Percentiles rank a stretch among this genome's conserved stretches.
Evolutionary conservation across 2,113 vertebrate species (phyloP).

Genomic region (Nicator chloris): DNA sequence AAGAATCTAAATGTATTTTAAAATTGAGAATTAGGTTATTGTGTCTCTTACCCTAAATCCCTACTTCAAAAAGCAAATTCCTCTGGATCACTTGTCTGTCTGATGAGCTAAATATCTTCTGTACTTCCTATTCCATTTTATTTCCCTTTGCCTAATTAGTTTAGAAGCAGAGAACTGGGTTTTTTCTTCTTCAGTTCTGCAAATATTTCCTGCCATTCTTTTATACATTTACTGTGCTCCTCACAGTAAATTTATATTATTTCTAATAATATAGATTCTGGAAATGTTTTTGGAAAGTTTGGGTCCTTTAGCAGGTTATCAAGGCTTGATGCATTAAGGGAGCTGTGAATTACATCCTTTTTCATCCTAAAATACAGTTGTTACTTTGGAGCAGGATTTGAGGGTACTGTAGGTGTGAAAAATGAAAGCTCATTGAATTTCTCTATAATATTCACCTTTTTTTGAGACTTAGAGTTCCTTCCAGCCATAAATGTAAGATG

Average conservation of each 20-base stretch:
- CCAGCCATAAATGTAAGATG: background rate
- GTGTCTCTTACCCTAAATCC: background rate
- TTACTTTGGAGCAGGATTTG: background rate
- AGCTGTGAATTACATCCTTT: background rate
- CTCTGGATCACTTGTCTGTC: background rate
- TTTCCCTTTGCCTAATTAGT: background rate
- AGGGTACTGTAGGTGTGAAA: background rate
- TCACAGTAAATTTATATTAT: too few relatives aligned
- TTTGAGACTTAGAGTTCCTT: background rate
- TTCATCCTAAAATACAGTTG: background rate
- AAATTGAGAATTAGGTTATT: background rate
- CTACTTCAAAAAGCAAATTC: background rate
- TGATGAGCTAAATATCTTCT: background rate
- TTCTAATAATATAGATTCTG: too few relatives aligned
- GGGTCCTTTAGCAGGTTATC: background rate
- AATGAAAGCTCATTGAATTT: background rate
- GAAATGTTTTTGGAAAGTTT: background rate
- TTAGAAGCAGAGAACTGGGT: background rate
- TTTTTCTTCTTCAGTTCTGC: background rate
- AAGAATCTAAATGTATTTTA: background rate
- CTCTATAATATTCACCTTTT: background rate
- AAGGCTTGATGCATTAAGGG: background rate
- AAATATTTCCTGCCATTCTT: background rate
- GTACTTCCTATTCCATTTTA: background rate
- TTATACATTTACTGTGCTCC: background rate